Evolutionary conservation across 1,140 invertebrate genomes (phyloP), one percentile per base, ranked within the genome.

Genomic region (Solenopsis fugax): DNA sequence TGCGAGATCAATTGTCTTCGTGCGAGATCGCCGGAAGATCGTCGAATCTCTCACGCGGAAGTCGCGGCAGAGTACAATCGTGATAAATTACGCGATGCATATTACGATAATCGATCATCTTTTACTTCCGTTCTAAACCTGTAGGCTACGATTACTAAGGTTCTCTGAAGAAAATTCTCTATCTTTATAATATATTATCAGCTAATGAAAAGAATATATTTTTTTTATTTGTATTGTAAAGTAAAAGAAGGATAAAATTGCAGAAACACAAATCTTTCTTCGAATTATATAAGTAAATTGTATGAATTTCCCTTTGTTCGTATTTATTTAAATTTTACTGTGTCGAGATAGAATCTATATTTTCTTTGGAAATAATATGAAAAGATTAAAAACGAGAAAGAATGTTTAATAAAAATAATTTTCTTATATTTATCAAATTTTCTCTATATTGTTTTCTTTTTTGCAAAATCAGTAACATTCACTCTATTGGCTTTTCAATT

Each of bases 201-300:
- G 21, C 29, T 73, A 60, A 84, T 84, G 69, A 73, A 60, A 73
- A 50, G 7, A 73, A 73, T 72, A 72, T 21, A 77, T 50, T 65
- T 12, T 6, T 41, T 52, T 24, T 50, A 45, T 13, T 24, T 0
- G 3, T 45, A 67, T 67, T 34, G 6, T 37, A 24, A 50, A 56
- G 21, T 18, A 37, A 41, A 10, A 12, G 29, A 21, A 24, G 9
- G n/a, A 52, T 41, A 52, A 73, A 48, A 62, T 34, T 73, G 18
- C 37, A 18, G 18, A 21, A n/a, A n/a, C n/a, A 37, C 4, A 21
- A 1, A 21, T 10, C 9, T 9, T 41, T 69, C n/a, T 45, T 54
- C 4, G 21, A 37, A 0, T 6, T 62, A 50, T 13, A 24, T 45
- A 10, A 45, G 7, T 41, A 69, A 56, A 45, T 18, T 56, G 7